Evolutionary conservation across 2,888 invertebrate genomes (phyloP).

Genomic region (Ophraella communa): DNA sequence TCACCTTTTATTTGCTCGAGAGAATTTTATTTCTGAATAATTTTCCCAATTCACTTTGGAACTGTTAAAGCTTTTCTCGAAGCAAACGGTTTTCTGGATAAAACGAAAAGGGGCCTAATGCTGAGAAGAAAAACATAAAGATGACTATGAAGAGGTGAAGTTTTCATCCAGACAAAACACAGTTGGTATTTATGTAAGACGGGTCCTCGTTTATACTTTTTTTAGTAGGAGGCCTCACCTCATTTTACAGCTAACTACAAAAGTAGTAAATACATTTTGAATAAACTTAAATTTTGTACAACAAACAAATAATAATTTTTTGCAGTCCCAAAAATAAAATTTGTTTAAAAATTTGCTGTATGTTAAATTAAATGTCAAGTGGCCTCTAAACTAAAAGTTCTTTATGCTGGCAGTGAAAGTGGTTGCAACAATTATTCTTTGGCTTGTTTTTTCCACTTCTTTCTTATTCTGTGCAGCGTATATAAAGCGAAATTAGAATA

Average conservation of each 20-base stretch:
- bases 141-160: conserved; percentile 44
- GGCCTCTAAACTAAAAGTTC: conserved; percentile 14
- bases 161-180: conserved; percentile 47
- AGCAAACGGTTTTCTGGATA: conserved; percentile 26
- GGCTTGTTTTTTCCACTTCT: conserved; percentile 44
- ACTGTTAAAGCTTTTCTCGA: conserved; percentile 26
- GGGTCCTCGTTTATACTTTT: conserved; percentile 43
- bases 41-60: conserved; percentile 22
- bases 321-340: neutral
- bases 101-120: conserved; percentile 39
- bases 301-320: neutral
- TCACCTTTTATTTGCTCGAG: conserved; percentile 9
- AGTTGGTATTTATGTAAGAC: conserved; percentile 52
- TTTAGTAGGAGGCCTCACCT: conserved; percentile 14
- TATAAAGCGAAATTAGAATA: conserved; percentile 36
- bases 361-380: conserved; percentile 25
- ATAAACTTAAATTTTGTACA: no score
- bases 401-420: conserved; percentile 37
- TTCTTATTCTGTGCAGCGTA: conserved; percentile 30
- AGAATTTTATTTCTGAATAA: conserved; percentile 20
- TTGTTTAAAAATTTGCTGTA: neutral
- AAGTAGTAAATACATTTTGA: no score
- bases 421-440: conserved; percentile 49
- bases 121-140: conserved; percentile 46
- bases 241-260: neutral